phyloP scores from a whole-genome alignment of 2,888 invertebrate species.

The Ochlodes sylvanus region DNA sequence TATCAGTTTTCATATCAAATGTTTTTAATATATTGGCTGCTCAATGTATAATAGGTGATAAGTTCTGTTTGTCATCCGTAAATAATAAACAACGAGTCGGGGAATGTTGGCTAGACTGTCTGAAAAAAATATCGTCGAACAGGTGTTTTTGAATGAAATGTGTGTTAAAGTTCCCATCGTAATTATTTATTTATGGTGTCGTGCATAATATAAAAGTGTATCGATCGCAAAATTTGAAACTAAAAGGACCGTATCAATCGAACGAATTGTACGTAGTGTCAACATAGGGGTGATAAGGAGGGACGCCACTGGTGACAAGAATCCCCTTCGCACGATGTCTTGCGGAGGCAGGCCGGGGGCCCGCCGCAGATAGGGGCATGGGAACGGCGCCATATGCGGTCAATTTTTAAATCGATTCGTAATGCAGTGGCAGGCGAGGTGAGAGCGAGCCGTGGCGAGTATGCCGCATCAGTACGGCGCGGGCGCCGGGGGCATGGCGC shows the following conservation, averaged over 20 bases:
- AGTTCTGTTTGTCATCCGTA: slow-evolving; percentile 43
- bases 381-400: slow-evolving; percentile 49
- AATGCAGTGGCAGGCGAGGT: slow-evolving; percentile 68
- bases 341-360: slow-evolving; percentile 46
- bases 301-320: slow-evolving; percentile 52
- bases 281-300: slow-evolving; percentile 45
- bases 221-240: slow-evolving; percentile 59
- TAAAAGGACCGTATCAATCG: slow-evolving; percentile 10
- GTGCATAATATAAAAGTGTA: slow-evolving; percentile 81
- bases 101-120: slow-evolving; percentile 83
- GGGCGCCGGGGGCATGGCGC: slow-evolving; percentile 88
- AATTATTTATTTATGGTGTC: slow-evolving; percentile 77
- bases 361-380: slow-evolving; percentile 53
- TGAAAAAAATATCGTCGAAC: slow-evolving; percentile 89
- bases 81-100: slow-evolving; percentile 49
- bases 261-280: slow-evolving; percentile 30
- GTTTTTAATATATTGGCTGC: slow-evolving; percentile 43
- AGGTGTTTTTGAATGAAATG: slow-evolving; percentile 92
- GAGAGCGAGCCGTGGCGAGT: slow-evolving; percentile 81
- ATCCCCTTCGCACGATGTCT: slow-evolving; percentile 47
- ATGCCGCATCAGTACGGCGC: slow-evolving; percentile 93
- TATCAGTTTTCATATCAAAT: slow-evolving; percentile 50
- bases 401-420: slow-evolving; percentile 46
- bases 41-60: slow-evolving; percentile 45
- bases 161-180: slow-evolving; percentile 81